Conservation (phyloP, 2,888 invertebrate genomes). For the Polyploca ridens region DNA sequence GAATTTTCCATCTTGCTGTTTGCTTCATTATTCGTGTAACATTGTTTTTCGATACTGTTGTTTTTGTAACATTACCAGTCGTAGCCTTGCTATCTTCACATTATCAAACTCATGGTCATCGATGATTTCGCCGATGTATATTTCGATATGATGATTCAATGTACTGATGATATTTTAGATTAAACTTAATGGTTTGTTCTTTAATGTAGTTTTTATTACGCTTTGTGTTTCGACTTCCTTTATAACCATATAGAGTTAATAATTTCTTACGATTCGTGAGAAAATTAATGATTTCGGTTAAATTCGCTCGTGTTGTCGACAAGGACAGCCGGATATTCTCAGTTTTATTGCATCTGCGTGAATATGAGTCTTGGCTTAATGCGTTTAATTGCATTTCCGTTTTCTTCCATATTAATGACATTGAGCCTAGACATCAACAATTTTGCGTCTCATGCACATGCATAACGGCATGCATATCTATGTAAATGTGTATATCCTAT, state of each 20-base stretch:
- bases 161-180: not conserved
- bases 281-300: slow-evolving; percentile 26
- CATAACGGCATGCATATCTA: no score
- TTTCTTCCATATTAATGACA: not conserved
- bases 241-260: slow-evolving; percentile 21
- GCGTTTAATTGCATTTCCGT: slow-evolving; percentile 10
- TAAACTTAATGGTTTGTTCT: not conserved
- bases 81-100: slow-evolving; percentile 2
- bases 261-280: slow-evolving; percentile 25
- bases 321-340: slow-evolving; percentile 50
- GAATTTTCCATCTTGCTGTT: not conserved
- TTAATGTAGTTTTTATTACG: slow-evolving; percentile 3
- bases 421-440: not conserved
- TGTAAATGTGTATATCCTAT: no score
- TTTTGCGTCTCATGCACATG: not conserved
- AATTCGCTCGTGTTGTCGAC: slow-evolving; percentile 39
- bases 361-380: slow-evolving; percentile 16
- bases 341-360: slow-evolving; percentile 28
- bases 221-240: slow-evolving; percentile 23
- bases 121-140: slow-evolving; percentile 13
- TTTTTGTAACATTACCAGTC: not conserved
- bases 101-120: slow-evolving; percentile 15
- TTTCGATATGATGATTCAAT: slow-evolving; percentile 11
- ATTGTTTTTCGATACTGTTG: not conserved
- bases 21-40: not conserved